Conservation (phyloP, 2,113 vertebrate genomes). For the Chaetura pelagica region DNA sequence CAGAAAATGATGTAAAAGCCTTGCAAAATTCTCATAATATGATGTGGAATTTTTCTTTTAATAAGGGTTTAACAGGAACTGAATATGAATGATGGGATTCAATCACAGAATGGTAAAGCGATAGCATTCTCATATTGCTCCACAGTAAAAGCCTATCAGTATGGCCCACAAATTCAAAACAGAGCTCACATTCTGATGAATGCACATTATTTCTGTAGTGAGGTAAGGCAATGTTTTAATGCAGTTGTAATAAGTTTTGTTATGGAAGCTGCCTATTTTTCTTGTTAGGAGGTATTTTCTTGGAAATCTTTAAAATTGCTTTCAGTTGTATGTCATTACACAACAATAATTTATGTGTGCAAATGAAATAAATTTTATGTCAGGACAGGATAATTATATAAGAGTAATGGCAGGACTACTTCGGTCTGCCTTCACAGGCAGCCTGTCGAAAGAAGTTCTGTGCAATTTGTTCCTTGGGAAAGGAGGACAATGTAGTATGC, state of each 20-base stretch:
- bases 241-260: background rate
- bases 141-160: background rate
- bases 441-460: background rate
- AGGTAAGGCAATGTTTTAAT: background rate
- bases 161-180: background rate
- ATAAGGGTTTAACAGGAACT: background rate
- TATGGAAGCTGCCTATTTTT: background rate
- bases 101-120: background rate
- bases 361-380: conserved; percentile 8
- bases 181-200: background rate
- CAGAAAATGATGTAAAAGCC: background rate
- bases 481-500: background rate
- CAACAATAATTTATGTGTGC: background rate
- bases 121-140: background rate
- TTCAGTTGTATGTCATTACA: background rate
- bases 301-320: background rate
- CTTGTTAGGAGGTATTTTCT: background rate
- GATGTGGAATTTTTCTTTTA: background rate
- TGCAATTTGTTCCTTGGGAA: conserved; percentile 1
- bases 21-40: background rate
- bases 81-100: background rate
- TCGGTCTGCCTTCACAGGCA: background rate
- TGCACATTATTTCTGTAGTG: background rate
- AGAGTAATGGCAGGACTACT: background rate
- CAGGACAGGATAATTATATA: background rate